These are phyloP conservation scores for Uloborus diversus DNA, from an alignment of 1,140 invertebrate genomes.

Conservation along the genomic window DNA sequence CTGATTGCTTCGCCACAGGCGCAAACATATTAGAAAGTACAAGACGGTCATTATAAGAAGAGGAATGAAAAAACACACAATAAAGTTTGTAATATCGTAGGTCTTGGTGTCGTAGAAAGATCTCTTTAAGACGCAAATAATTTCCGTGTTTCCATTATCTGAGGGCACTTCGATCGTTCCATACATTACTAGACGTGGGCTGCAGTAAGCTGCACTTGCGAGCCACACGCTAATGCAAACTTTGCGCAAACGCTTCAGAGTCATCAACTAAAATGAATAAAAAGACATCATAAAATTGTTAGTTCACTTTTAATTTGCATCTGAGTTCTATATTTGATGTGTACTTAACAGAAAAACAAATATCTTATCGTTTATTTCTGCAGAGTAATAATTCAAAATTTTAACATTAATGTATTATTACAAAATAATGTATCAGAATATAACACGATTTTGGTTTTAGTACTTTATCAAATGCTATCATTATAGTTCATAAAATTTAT, in stretches of 20 bases:
- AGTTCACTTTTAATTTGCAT: too few relatives aligned
- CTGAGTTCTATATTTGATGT: too few relatives aligned
- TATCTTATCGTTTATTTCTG: too few relatives aligned
- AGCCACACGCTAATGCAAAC: constrained; percentile 79
- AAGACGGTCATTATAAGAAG: constrained; percentile 76
- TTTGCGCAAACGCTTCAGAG: constrained; percentile 67
- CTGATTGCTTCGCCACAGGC: constrained; percentile 69
- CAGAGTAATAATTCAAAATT: too few relatives aligned
- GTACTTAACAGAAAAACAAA: too few relatives aligned
- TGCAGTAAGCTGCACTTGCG: constrained; percentile 77
- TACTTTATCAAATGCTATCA: too few relatives aligned
- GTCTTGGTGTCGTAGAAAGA: constrained; percentile 78
- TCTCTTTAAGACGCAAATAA: constrained; percentile 76
- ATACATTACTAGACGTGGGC: constrained; percentile 72
- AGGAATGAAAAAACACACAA: constrained; percentile 77
- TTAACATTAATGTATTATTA: too few relatives aligned
- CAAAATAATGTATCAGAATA: too few relatives aligned
- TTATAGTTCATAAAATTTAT: too few relatives aligned
- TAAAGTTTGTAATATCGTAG: constrained; percentile 79
- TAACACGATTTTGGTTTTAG: too few relatives aligned
- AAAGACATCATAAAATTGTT: too few relatives aligned
- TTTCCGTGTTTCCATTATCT: constrained; percentile 68
- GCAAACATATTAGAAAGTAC: constrained; percentile 78
- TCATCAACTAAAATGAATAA: too few relatives aligned
- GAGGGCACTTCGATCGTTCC: constrained; percentile 49